Conservation (phyloP, 2,888 invertebrate genomes). For the Watsonalla cultraria region DNA sequence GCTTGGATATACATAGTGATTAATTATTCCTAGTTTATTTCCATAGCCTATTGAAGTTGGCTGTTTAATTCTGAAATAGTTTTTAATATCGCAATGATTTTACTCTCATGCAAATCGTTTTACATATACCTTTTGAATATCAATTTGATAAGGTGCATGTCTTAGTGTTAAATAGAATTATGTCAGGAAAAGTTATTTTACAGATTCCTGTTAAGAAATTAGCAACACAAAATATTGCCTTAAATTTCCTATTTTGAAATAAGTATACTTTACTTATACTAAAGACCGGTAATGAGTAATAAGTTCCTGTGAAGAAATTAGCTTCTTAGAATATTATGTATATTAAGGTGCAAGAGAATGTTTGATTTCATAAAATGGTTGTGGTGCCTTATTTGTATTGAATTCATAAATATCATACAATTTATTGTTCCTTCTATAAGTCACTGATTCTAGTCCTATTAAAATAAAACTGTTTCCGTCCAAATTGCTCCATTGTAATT, state of each 20-base stretch:
- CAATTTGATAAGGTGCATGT: no score
- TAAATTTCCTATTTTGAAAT: neutral
- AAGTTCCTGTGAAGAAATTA: neutral
- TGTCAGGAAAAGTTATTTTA: neutral
- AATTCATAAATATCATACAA: conserved; percentile 31
- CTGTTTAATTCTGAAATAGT: no score
- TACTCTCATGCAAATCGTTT: no score
- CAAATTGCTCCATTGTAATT: conserved; percentile 62
- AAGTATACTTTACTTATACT: neutral
- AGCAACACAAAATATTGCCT: neutral
- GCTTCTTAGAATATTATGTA: neutral
- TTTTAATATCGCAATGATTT: no score
- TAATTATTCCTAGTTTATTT: neutral
- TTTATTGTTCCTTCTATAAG: conserved; percentile 56
- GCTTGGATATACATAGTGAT: conserved; percentile 69
- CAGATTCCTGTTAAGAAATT: neutral
- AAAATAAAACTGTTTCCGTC: conserved; percentile 69
- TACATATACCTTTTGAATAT: no score
- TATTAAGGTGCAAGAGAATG: neutral
- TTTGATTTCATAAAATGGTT: conserved; percentile 41
- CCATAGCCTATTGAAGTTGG: no score
- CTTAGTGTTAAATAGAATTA: no score
- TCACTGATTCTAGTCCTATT: conserved; percentile 65
- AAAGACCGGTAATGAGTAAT: neutral
- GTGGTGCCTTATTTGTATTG: conserved; percentile 70